phyloP scores from a whole-genome alignment of 2,888 invertebrate species.

The Blastobasis adustella region DNA sequence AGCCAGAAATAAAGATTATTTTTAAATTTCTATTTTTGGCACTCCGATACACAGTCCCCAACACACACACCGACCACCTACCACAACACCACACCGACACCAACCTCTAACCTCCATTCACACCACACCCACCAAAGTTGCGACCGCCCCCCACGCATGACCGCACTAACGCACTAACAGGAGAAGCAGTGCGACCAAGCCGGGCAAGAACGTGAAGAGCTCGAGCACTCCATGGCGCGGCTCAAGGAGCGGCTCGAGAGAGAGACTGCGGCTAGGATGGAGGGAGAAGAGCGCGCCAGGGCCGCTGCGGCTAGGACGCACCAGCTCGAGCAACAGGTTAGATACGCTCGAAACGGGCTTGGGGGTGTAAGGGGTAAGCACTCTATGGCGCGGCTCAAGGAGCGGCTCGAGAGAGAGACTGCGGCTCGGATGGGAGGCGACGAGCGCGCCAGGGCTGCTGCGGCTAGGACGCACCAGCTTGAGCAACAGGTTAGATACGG shows the following conservation, averaged over 20 bases:
- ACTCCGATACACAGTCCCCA: too few species aligned
- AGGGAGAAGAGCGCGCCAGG: conserved; percentile 84
- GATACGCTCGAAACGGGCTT: background rate
- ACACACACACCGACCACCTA: too few species aligned
- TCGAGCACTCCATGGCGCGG: conserved; percentile 86
- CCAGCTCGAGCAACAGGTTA: conserved; percentile 76
- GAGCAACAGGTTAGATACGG: conserved; percentile 59
- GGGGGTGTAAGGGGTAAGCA: too few species aligned
- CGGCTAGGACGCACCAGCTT: conserved; percentile 75
- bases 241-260: conserved; percentile 92
- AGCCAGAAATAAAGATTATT: too few species aligned
- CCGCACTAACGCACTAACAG: conserved; percentile 43
- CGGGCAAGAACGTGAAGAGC: conserved; percentile 93
- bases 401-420: conserved; percentile 91
- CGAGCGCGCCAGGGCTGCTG: conserved; percentile 78
- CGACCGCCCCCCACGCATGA: background rate
- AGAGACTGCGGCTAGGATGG: conserved; percentile 90
- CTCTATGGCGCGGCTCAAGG: conserved; percentile 85
- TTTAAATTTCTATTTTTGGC: too few species aligned
- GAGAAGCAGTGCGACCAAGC: conserved; percentile 94
- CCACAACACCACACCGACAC: too few species aligned
- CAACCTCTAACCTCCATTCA: too few species aligned
- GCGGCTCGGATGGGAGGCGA: conserved; percentile 90
- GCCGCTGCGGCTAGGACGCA: conserved; percentile 72
- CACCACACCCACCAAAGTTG: too few species aligned